phyloP scores from a whole-genome alignment of 2,113 vertebrate species.

The Scopus umbretta region DNA sequence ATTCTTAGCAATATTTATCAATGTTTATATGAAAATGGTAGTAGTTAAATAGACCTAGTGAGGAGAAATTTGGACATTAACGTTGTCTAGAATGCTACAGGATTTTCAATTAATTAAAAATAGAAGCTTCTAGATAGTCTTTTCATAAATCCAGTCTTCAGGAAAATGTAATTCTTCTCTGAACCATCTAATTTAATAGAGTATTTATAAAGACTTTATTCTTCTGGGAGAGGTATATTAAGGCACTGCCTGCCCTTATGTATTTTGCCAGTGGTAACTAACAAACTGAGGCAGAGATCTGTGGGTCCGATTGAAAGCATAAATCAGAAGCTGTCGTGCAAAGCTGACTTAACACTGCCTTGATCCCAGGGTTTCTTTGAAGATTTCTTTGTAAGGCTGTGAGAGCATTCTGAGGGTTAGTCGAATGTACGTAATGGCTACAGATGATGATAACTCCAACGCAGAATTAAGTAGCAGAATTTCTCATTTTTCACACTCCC shows the following conservation, averaged over 20 bases:
- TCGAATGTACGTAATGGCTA: background rate
- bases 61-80: background rate
- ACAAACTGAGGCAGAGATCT: background rate
- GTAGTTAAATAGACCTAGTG: background rate
- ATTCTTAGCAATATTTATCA: slow-evolving; percentile 8
- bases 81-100: background rate
- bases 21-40: background rate
- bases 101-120: background rate
- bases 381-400: background rate
- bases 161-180: background rate
- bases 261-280: background rate
- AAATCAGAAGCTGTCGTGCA: slow-evolving; percentile 9
- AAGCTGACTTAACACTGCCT: slow-evolving; percentile 11
- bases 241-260: background rate
- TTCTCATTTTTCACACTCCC: background rate
- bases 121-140: background rate
- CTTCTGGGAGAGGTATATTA: background rate
- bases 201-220: background rate
- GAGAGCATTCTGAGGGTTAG: background rate
- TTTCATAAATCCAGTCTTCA: background rate
- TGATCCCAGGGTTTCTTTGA: slow-evolving; percentile 20
- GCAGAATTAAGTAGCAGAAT: background rate
- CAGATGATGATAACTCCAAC: background rate
- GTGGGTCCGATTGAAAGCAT: background rate
- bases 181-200: background rate